These are phyloP conservation scores for Heliconius congener DNA, from an alignment of 1,140 invertebrate genomes.

Conservation along the genomic window DNA sequence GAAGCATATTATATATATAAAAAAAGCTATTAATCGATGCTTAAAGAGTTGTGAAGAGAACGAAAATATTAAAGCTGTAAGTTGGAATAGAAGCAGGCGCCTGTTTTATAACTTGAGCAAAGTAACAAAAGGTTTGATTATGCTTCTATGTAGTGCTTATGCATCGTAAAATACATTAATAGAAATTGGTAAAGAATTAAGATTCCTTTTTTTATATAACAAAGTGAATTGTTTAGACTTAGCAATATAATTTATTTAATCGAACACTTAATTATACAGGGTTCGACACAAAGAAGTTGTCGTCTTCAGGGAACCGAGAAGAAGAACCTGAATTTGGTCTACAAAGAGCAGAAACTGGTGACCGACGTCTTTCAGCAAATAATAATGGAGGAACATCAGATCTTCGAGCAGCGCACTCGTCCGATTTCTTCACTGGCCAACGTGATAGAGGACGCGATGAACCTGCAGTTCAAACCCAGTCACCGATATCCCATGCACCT, in stretches of 20 bases:
- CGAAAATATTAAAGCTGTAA: background rate
- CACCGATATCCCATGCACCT: constrained; percentile 42
- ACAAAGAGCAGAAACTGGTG: constrained; percentile 88
- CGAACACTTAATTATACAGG: constrained; percentile 57
- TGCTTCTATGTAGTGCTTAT: constrained; percentile 15
- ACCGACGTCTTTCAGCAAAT: constrained; percentile 72
- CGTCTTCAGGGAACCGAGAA: constrained; percentile 83
- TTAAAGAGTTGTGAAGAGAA: background rate
- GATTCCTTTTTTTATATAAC: background rate
- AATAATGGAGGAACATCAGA: constrained; percentile 70
- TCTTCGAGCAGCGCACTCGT: constrained; percentile 85
- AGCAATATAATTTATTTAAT: constrained; percentile 1
- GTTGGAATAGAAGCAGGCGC: background rate
- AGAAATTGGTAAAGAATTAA: background rate
- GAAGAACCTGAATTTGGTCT: constrained; percentile 88
- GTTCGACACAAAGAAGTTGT: constrained; percentile 83
- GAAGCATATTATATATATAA: background rate
- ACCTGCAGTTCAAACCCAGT: constrained; percentile 47
- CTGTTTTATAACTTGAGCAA: background rate
- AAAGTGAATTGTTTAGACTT: background rate
- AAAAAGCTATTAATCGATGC: background rate
- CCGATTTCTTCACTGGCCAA: constrained; percentile 84
- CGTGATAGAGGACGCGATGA: constrained; percentile 72
- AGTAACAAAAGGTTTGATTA: constrained; percentile 21
- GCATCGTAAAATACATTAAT: constrained; percentile 5